phyloP scores from a whole-genome alignment of 2,888 invertebrate species.

The Drosophila histrio region DNA sequence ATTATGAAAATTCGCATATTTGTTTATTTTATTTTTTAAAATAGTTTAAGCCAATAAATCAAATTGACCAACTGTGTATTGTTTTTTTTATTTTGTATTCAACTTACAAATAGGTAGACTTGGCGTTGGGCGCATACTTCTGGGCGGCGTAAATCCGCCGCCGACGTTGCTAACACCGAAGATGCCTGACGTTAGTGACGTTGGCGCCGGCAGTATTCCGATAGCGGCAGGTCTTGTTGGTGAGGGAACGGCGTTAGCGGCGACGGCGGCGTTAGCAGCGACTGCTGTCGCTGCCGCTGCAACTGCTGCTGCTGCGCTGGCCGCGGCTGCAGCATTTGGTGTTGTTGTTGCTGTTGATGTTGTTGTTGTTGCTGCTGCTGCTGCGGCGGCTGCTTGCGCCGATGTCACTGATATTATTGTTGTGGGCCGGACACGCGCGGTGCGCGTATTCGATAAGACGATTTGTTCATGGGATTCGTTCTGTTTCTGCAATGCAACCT shows the following conservation, averaged over 20 bases:
- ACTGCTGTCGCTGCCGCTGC: slow-evolving; percentile 23
- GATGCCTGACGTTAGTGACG: slow-evolving; percentile 33
- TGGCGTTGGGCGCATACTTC: slow-evolving; percentile 86
- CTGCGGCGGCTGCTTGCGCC: slow-evolving; percentile 10
- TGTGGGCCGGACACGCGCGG: slow-evolving; percentile 39
- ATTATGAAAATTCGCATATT: too few species aligned
- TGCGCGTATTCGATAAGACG: slow-evolving; percentile 81
- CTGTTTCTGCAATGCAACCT: slow-evolving; percentile 89
- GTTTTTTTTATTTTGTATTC: too few species aligned
- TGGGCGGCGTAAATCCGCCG: slow-evolving; percentile 49
- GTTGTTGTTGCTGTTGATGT: slow-evolving; percentile 16
- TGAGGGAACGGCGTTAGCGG: slow-evolving; percentile 16
- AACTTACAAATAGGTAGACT: slow-evolving; percentile 84
- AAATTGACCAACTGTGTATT: too few species aligned
- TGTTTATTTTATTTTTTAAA: too few species aligned
- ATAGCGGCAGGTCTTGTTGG: slow-evolving; percentile 40
- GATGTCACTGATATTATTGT: slow-evolving; percentile 36
- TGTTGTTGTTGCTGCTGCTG: slow-evolving; percentile 15
- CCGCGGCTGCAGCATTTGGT: slow-evolving; percentile 34
- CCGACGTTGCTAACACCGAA: slow-evolving; percentile 21
- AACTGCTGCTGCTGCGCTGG: slow-evolving; percentile 5
- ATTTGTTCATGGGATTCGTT: slow-evolving; percentile 83
- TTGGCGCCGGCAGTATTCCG: slow-evolving; percentile 26
- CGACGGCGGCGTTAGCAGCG: slow-evolving; percentile 4
- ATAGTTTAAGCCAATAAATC: too few species aligned